Percentiles rank a stretch among this genome's conserved stretches.
Evolutionary conservation across 2,113 vertebrate genomes (phyloP).

Genomic region (Odobenus rosmarus): DNA sequence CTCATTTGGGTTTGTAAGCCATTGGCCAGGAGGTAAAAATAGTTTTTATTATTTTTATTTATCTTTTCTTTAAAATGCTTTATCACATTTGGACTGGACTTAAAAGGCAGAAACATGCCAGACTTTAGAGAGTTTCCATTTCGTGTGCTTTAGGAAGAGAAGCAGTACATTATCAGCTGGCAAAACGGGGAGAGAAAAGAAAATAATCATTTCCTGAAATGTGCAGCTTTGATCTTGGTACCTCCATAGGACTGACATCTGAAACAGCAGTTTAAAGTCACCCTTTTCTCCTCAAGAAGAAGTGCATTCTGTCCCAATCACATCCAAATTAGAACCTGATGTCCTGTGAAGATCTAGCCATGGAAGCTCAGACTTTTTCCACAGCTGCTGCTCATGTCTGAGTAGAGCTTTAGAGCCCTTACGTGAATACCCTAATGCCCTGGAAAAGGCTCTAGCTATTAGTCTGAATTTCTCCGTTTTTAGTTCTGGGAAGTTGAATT

Average conservation of each 20-base stretch:
- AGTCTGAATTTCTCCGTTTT: not conserved
- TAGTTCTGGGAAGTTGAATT: not conserved
- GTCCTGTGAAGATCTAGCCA: not conserved
- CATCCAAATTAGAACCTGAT: not conserved
- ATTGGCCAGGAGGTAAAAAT: not conserved
- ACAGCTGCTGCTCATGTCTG: not conserved
- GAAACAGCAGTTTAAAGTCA: not conserved
- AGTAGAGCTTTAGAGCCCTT: not conserved
- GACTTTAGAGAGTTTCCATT: not conserved
- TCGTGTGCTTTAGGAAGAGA: not conserved
- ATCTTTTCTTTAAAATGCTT: slow-evolving; percentile 17
- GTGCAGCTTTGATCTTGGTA: slow-evolving; percentile 12
- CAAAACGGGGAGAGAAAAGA: not conserved
- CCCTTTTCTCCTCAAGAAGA: not conserved
- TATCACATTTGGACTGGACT: not conserved
- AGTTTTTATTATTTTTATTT: not conserved
- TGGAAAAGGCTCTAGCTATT: not conserved
- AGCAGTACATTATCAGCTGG: not conserved
- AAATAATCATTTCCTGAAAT: not conserved
- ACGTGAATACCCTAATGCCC: not conserved
- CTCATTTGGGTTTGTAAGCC: not conserved
- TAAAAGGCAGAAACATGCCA: not conserved
- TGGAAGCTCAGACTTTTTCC: not conserved
- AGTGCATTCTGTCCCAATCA: not conserved
- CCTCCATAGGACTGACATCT: not conserved